A percentile compares a stretch with the other conserved stretches of the same genome.
Evolutionary conservation across 1,140 invertebrate species (phyloP).

Genomic region (Drosophila kepulauana): DNA sequence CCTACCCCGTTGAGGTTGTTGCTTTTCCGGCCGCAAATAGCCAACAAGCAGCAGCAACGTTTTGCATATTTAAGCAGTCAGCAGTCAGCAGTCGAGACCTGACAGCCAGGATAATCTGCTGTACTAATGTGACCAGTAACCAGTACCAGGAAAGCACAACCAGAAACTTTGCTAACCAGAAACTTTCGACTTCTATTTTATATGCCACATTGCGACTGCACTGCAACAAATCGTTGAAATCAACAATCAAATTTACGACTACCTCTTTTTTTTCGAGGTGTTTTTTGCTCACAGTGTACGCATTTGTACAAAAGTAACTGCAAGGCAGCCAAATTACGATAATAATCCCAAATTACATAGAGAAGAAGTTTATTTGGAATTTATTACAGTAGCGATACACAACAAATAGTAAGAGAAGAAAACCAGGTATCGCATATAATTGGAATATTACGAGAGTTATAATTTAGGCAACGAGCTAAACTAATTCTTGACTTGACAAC

Average conservation of each 20-base stretch:
- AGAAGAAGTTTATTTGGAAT: not conserved
- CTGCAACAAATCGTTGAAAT: conserved; percentile 13
- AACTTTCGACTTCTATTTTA: conserved; percentile 42
- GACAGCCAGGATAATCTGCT: conserved; percentile 73
- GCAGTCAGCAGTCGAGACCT: conserved; percentile 35
- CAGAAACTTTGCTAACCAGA: conserved; percentile 18
- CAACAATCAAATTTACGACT: not conserved
- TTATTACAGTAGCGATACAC: not conserved
- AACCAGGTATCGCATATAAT: not conserved
- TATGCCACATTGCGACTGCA: conserved; percentile 33
- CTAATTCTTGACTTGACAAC: not conserved
- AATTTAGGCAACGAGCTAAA: not conserved
- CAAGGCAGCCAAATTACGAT: conserved; percentile 1
- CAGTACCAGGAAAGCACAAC: conserved; percentile 15
- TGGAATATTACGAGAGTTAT: not conserved
- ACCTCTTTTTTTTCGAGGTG: not conserved
- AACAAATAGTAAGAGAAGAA: not conserved
- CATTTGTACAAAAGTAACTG: not conserved
- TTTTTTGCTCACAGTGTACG: not conserved
- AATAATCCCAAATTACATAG: conserved; percentile 4
- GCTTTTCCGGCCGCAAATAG: conserved; percentile 66
- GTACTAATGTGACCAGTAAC: conserved; percentile 73
- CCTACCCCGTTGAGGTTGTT: conserved; percentile 41
- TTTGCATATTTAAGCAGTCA: conserved; percentile 81
- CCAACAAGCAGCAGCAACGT: conserved; percentile 61